Evolutionary conservation across 2,888 invertebrate genomes (phyloP).

Genomic region (Blastobasis lacticolella): DNA sequence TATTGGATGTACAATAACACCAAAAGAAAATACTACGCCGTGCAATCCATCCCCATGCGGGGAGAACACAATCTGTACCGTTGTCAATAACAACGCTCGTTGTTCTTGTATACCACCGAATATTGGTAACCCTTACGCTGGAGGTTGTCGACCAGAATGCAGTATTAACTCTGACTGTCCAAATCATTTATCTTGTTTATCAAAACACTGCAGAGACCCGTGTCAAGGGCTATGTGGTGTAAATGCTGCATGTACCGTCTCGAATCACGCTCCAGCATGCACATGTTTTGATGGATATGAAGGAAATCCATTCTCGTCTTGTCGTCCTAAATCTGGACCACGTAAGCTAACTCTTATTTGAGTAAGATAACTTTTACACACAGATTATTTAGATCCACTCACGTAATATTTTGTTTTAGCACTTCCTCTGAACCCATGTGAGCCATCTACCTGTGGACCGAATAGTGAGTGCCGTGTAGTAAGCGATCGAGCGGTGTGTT

Average conservation of each 20-base stretch:
- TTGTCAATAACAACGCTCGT: constrained; percentile 78
- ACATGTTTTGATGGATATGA: constrained; percentile 83
- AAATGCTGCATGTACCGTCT: constrained; percentile 87
- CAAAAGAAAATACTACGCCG: constrained; percentile 67
- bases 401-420: constrained; percentile 18
- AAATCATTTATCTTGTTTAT: constrained; percentile 83
- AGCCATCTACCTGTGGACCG: constrained; percentile 84
- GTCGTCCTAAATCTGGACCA: constrained; percentile 73
- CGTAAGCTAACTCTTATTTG: constrained; percentile 57
- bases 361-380: constrained; percentile 1
- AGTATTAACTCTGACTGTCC: constrained; percentile 87
- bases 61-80: constrained; percentile 85
- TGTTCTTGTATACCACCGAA: constrained; percentile 93
- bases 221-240: constrained; percentile 88
- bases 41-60: constrained; percentile 89
- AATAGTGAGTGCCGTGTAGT: constrained; percentile 82
- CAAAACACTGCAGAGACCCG: constrained; percentile 89
- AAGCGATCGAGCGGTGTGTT: constrained; percentile 82
- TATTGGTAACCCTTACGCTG: constrained; percentile 88
- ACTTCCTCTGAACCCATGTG: constrained; percentile 75
- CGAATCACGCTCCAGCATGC: constrained; percentile 88
- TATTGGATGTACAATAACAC: constrained; percentile 79
- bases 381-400: not conserved
- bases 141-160: constrained; percentile 91
- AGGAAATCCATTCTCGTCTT: constrained; percentile 89